These are phyloP conservation scores for Agrilus mali DNA, from an alignment of 2,888 invertebrate genomes.

Conservation along the genomic window DNA sequence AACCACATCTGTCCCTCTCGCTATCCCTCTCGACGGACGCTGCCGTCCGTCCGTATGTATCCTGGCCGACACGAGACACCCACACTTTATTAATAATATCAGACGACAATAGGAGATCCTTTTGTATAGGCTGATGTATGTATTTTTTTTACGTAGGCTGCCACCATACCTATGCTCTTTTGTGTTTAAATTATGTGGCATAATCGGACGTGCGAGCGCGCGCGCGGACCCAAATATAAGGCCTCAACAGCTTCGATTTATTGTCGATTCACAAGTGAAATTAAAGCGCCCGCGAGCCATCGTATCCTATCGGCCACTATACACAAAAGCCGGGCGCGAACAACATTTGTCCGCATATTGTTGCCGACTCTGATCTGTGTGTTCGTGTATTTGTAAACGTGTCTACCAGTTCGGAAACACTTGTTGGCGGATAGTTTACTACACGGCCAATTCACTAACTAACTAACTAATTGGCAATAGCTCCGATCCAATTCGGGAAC, in stretches of 20 bases:
- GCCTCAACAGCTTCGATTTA: conserved; percentile 1
- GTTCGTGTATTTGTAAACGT: too few species aligned
- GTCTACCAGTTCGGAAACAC: too few species aligned
- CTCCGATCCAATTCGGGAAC: too few species aligned
- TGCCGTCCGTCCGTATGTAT: conserved; percentile 4
- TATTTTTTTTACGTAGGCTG: conserved; percentile 12
- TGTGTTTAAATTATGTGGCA: conserved; percentile 11
- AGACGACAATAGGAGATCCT: conserved; percentile 19
- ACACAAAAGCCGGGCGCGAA: too few species aligned
- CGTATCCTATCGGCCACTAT: too few species aligned
- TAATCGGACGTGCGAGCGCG: conserved; percentile 7
- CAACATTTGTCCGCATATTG: too few species aligned
- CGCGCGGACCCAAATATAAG: conserved; percentile 4
- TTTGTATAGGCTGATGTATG: conserved; percentile 14
- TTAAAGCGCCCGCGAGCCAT: too few species aligned
- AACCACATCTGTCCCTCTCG: conserved; percentile 8
- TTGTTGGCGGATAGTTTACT: too few species aligned
- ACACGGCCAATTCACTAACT: too few species aligned
- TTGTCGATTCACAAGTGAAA: too few species aligned
- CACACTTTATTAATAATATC: conserved; percentile 18
- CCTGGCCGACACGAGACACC: conserved; percentile 13
- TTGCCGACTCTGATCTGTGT: too few species aligned
- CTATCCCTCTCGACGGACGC: conserved; percentile 4
- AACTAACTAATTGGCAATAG: too few species aligned
- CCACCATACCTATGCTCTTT: conserved; percentile 6